These are phyloP conservation scores for Cheilosia impressa DNA, from an alignment of 2,888 invertebrate genomes.

Conservation along the genomic window DNA sequence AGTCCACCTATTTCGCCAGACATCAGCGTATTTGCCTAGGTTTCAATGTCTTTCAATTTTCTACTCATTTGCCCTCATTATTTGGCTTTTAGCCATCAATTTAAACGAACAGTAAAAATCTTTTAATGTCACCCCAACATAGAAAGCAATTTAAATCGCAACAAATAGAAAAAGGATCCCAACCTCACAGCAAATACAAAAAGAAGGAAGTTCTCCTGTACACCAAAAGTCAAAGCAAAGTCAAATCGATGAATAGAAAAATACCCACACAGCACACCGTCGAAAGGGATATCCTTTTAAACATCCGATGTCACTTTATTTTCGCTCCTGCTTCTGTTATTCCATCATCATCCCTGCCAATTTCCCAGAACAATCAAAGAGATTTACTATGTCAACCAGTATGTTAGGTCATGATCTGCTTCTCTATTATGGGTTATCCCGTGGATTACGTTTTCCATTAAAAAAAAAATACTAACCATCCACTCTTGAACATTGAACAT, in stretches of 20 bases:
- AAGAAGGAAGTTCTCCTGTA: slow-evolving; percentile 5
- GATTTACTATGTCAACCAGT: slow-evolving; percentile 46
- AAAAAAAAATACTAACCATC: neutral
- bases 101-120: neutral
- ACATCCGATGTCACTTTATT: slow-evolving; percentile 31
- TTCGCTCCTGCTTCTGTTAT: neutral
- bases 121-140: slow-evolving; percentile 13
- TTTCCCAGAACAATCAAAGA: slow-evolving; percentile 35
- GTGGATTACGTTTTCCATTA: slow-evolving; percentile 40
- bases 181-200: neutral
- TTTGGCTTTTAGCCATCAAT: slow-evolving; percentile 16
- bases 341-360: slow-evolving; percentile 17
- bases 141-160: slow-evolving; percentile 5
- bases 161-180: slow-evolving; percentile 1
- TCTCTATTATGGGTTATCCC: slow-evolving; percentile 19
- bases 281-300: slow-evolving; percentile 26
- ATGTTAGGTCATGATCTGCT: slow-evolving; percentile 45
- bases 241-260: neutral
- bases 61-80: slow-evolving; percentile 11
- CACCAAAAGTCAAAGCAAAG: slow-evolving; percentile 19
- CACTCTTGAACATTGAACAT: slow-evolving; percentile 6
- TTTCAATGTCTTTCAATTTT: slow-evolving; percentile 2
- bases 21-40: neutral
- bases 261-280: neutral
- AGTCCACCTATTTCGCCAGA: neutral